Percentiles rank a stretch among this genome's conserved stretches.
These are phyloP conservation scores for Urophycis tenuis DNA, from an alignment of 2,797 vertebrate genomes.

Conservation along the genomic window DNA sequence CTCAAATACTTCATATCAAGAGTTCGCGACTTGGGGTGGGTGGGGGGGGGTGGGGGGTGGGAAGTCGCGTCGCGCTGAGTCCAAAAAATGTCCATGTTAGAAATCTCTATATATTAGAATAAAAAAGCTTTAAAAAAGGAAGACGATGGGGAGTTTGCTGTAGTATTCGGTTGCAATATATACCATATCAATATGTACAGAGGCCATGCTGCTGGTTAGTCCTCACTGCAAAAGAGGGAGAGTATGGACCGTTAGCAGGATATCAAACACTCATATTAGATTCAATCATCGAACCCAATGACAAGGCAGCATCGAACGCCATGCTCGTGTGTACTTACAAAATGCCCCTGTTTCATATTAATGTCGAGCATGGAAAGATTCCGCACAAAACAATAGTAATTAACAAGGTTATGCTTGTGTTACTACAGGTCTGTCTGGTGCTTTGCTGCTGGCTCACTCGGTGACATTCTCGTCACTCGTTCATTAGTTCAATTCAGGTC, in stretches of 20 bases:
- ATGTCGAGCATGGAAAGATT: conserved; percentile 34
- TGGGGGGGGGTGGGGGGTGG: too few species aligned
- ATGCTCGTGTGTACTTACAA: conserved; percentile 54
- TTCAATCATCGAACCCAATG: too few species aligned
- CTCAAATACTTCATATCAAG: conserved; percentile 27
- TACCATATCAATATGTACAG: conserved; percentile 86
- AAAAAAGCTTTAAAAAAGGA: conserved; percentile 68
- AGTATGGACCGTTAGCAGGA: conserved; percentile 39
- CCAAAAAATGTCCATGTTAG: conserved; percentile 45
- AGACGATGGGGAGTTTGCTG: conserved; percentile 38
- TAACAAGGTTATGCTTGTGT: not conserved
- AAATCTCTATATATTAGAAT: conserved; percentile 91
- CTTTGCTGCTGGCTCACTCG: conserved; percentile 1
- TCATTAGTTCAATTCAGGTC: conserved; percentile 18
- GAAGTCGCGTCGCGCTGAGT: too few species aligned
- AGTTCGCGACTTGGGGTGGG: conserved; percentile 32
- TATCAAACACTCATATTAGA: conserved; percentile 6
- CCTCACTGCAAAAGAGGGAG: conserved; percentile 83
- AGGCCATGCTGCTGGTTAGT: conserved; percentile 75
- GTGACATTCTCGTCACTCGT: conserved; percentile 1
- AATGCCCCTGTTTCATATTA: conserved; percentile 59
- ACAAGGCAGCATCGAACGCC: conserved; percentile 28
- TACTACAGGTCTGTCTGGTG: conserved; percentile 10
- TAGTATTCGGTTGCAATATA: conserved; percentile 79
- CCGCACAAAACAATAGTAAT: conserved; percentile 4